A percentile compares a stretch with the other conserved stretches of the same genome.
Conservation (phyloP, 2,888 invertebrate species). For the Drosophila atroscutellata region DNA sequence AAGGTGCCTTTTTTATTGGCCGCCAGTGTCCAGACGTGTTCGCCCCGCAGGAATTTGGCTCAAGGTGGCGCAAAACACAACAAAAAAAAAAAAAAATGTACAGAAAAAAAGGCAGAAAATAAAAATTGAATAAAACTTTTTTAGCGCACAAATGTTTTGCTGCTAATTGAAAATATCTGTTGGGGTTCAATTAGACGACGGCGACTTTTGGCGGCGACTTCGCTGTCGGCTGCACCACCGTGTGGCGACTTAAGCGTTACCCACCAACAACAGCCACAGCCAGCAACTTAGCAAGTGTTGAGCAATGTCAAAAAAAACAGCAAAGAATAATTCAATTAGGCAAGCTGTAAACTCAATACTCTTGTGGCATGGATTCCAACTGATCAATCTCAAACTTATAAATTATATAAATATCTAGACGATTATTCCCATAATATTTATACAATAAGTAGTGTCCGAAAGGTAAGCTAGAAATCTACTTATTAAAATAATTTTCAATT, state of each 20-base stretch:
- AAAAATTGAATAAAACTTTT: slow-evolving; percentile 73
- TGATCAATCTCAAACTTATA: not conserved
- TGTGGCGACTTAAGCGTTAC: slow-evolving; percentile 56
- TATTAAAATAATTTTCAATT: not conserved
- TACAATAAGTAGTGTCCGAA: not conserved
- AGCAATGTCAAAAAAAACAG: slow-evolving; percentile 14
- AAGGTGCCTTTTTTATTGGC: slow-evolving; percentile 78
- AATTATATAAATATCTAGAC: not conserved
- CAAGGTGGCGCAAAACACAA: slow-evolving; percentile 75
- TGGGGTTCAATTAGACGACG: slow-evolving; percentile 84
- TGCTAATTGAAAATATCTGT: slow-evolving; percentile 85
- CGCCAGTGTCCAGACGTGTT: slow-evolving; percentile 71
- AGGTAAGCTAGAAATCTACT: not conserved
- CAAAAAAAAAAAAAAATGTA: slow-evolving; percentile 28
- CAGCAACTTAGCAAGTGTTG: slow-evolving; percentile 52
- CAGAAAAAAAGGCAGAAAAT: slow-evolving; percentile 32
- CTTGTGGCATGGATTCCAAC: not conserved
- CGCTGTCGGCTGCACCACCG: slow-evolving; percentile 52
- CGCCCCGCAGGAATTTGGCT: slow-evolving; percentile 78
- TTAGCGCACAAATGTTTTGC: slow-evolving; percentile 82
- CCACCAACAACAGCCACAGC: slow-evolving; percentile 25
- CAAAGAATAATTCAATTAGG: not conserved
- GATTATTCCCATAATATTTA: not conserved
- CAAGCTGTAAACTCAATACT: not conserved
- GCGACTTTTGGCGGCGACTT: slow-evolving; percentile 50